Base-by-base conservation (phyloP, 2,888 invertebrate genomes). In the Drosophila barbarae region DNA sequence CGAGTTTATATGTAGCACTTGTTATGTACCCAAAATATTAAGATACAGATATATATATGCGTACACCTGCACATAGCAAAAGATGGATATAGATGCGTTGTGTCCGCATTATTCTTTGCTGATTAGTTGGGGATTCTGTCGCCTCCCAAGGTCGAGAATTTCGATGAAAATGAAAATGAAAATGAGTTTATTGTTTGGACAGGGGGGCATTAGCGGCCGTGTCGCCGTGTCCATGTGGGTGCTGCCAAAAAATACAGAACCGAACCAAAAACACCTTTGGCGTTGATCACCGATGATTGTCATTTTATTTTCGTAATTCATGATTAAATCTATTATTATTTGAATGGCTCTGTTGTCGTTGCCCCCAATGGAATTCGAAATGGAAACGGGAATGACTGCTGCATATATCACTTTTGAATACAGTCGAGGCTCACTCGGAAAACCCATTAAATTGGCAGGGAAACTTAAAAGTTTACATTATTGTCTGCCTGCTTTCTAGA, bases 171-270 rank as follows among this genome's bases (percentile, higher is more conserved):
- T 80, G 74, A 81, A 82, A 79, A 83, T 80, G 74, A 81, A 82
- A 79, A 83, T 80, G 74, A 74, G 71, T 77, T 81, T 78, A 77
- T 79, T 81, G 82, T 81, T 84, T 81, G 79, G 81, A 84, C 77
- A 71, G 66, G 69, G 44, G 44, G 72, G 74, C 67, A 79, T 75
- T 76, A 76, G 63, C 79, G 56, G 70, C 57, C 61, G 64, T 30
- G 23, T 21, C 28, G 66, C 56, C 28, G 66, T 54, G 56, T 68
- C 61, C 72, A 79, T 75, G 80, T 83, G 81, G 79, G 77, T 74
- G 79, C 68, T 67, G 66, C 68, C 67, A 69, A 61, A 53, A 72
- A 50, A 57, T 5, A 15, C n/a, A 26, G 15, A 67, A 65, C 74
- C 67, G 53, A 49, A 71, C 44, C 60, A 66, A 72, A 72, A 78